phyloP scores from a whole-genome alignment of 1,140 invertebrate genomes.

The Chrysomallon squamiferum region DNA sequence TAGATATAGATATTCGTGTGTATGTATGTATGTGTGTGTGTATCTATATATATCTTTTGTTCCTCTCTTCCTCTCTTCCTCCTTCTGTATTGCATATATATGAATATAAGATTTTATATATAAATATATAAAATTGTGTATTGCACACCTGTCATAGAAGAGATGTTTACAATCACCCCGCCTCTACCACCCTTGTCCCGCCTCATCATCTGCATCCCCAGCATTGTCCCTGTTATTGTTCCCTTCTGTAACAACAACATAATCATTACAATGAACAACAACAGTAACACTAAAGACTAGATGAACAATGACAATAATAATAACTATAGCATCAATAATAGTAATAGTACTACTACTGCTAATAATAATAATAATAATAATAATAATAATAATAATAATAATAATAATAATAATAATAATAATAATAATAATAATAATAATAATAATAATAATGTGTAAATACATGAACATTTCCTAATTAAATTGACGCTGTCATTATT shows the following conservation, averaged over 20 bases:
- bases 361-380: not conserved
- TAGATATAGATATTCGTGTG: no score
- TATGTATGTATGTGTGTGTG: no score
- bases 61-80: no score
- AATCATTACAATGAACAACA: no score
- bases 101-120: no score
- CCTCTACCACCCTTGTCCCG: conserved; percentile 28
- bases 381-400: not conserved
- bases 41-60: no score
- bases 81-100: no score
- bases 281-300: no score
- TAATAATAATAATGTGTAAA: not conserved
- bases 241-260: conserved; percentile 22
- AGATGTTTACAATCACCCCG: conserved; percentile 34
- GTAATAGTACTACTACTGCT: not conserved
- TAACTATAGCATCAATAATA: not conserved
- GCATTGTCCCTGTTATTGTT: conserved; percentile 32
- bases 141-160: conserved; percentile 26
- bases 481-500: no score
- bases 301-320: not conserved
- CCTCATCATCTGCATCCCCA: conserved; percentile 28
- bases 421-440: not conserved
- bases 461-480: no score
- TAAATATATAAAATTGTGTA: no score
- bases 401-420: not conserved